These are phyloP conservation scores for Litocranius walleri DNA, from an alignment of 2,113 vertebrate genomes.

Conservation along the genomic window DNA sequence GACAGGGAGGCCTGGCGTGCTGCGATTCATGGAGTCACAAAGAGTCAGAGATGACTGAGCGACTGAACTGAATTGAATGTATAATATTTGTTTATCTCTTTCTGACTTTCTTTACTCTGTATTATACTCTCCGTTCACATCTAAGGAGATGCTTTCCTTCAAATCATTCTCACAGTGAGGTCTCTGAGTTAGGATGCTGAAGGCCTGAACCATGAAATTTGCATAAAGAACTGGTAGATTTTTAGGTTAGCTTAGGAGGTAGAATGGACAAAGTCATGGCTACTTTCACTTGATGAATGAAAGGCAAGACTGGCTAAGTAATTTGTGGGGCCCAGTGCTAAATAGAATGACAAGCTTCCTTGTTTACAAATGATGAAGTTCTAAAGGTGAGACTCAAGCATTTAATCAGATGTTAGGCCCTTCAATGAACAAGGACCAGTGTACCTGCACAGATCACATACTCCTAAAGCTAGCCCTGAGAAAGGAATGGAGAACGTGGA, in stretches of 20 bases:
- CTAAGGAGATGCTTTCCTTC: not conserved
- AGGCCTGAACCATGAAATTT: not conserved
- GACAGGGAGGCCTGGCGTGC: no score
- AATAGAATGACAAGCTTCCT: not conserved
- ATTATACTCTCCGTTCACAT: not conserved
- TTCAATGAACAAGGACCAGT: not conserved
- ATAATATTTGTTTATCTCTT: not conserved
- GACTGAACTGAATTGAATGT: not conserved
- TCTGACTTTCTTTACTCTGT: not conserved
- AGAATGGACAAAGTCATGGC: not conserved
- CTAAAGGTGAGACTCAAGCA: not conserved
- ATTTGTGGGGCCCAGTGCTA: not conserved
- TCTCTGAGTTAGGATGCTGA: not conserved
- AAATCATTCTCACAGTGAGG: not conserved
- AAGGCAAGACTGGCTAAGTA: not conserved
- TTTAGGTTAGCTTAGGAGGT: not conserved
- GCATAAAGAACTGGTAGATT: no score
- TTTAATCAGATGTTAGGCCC: not conserved
- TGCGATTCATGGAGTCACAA: rapidly evolving
- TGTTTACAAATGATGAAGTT: not conserved
- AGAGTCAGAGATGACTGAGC: no score
- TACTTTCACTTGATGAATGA: not conserved
- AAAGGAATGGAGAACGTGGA: not conserved
- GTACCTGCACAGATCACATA: not conserved
- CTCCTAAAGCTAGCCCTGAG: not conserved